phyloP scores from a whole-genome alignment of 2,113 vertebrate genomes.

The Dicaeum eximium region DNA sequence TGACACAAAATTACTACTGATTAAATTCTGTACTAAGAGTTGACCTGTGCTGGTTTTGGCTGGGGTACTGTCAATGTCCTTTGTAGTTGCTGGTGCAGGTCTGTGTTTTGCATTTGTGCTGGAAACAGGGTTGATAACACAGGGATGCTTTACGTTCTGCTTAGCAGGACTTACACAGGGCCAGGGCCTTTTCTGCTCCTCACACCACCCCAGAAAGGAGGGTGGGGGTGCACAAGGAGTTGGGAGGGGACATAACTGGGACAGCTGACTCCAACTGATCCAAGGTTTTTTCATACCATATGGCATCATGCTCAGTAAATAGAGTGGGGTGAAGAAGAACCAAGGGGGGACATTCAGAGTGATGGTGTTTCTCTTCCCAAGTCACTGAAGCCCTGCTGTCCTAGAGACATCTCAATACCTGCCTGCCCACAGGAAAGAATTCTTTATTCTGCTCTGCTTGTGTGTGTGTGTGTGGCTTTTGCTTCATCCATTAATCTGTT shows the following conservation, averaged over 20 bases:
- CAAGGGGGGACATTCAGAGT: neutral
- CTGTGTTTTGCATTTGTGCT: neutral
- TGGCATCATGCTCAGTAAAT: neutral
- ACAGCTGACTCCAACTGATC: neutral
- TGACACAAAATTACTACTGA: neutral
- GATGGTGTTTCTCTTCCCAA: neutral
- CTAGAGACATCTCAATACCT: neutral
- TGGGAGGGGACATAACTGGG: neutral
- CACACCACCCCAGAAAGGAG: neutral
- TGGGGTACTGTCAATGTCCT: neutral
- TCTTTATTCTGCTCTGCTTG: neutral
- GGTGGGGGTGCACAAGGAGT: neutral
- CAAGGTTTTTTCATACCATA: neutral
- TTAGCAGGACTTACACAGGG: neutral
- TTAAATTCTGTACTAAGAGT: neutral
- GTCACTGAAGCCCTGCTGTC: neutral
- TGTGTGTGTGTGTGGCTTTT: neutral
- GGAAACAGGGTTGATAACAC: neutral
- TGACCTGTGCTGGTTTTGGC: neutral
- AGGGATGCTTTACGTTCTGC: neutral
- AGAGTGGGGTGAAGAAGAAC: neutral
- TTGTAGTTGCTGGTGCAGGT: rapidly evolving
- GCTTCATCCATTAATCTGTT: neutral
- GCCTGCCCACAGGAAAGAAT: neutral
- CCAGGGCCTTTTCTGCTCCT: neutral